These are phyloP conservation scores for Pseudochaenichthys georgianus DNA, from an alignment of 2,797 vertebrate genomes.

Conservation along the genomic window DNA sequence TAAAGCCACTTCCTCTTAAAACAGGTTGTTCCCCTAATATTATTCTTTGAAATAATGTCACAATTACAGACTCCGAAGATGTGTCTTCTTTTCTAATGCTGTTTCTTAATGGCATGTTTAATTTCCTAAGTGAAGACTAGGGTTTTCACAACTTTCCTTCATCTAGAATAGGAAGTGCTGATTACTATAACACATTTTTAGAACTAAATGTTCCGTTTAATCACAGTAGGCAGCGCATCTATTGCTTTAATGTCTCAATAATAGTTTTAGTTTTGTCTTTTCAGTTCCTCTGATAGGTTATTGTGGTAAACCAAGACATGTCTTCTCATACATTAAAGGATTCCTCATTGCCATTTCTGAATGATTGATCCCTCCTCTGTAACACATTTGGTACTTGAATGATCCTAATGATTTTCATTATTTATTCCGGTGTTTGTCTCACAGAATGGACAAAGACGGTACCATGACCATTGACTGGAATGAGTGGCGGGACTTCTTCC, in stretches of 20 bases:
- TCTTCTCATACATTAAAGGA: not conserved
- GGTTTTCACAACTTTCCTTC: not conserved
- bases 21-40: not conserved
- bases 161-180: not conserved
- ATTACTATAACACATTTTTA: not conserved
- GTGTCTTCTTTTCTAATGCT: not conserved
- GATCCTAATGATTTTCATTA: not conserved
- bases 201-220: not conserved
- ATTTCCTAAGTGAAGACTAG: not conserved
- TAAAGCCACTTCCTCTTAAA: not conserved
- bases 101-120: not conserved
- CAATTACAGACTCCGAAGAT: not conserved
- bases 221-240: not conserved
- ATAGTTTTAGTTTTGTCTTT: not conserved
- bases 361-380: not conserved
- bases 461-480: conserved; percentile 93
- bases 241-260: not conserved
- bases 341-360: not conserved
- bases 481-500: conserved; percentile 94
- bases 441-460: conserved; percentile 91
- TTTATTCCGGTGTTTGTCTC: conserved; percentile 30
- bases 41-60: not conserved
- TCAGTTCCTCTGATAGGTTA: not conserved
- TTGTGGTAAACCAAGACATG: not conserved
- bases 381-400: not conserved